These are phyloP conservation scores for Teleopsis dalmanni DNA, from an alignment of 1,140 invertebrate genomes.

Conservation along the genomic window DNA sequence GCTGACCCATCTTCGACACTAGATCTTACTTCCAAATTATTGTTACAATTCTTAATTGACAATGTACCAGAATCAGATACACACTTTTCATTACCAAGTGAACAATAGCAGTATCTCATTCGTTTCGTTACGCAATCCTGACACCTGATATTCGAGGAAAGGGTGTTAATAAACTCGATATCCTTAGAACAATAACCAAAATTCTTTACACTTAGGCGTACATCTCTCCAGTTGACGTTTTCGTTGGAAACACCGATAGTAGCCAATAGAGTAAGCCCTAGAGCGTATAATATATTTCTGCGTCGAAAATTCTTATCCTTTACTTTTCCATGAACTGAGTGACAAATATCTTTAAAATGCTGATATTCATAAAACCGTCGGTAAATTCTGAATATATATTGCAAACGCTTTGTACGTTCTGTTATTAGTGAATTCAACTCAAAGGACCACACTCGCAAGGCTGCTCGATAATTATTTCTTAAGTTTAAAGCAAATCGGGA, in stretches of 20 bases:
- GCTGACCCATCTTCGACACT: constrained; percentile 24
- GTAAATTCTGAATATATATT: constrained; percentile 57
- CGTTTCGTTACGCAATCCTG: constrained; percentile 47
- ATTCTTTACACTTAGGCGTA: constrained; percentile 27
- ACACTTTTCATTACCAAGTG: constrained; percentile 52
- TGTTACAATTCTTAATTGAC: constrained; percentile 16
- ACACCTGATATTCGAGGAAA: constrained; percentile 41
- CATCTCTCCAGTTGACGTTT: constrained; percentile 29
- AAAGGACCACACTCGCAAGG: too few species aligned
- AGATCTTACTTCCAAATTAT: constrained; percentile 12
- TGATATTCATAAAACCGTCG: constrained; percentile 55
- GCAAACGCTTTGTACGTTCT: constrained; percentile 51
- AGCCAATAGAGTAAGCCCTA: constrained; percentile 26
- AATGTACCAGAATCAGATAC: constrained; percentile 25
- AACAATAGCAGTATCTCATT: constrained; percentile 51
- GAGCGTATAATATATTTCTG: constrained; percentile 32
- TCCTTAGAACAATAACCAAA: constrained; percentile 28
- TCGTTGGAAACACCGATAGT: constrained; percentile 13
- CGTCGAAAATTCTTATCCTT: constrained; percentile 18
- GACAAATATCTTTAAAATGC: constrained; percentile 48
- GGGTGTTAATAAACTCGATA: constrained; percentile 30
- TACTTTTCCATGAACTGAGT: constrained; percentile 32
- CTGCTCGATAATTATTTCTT: too few species aligned
- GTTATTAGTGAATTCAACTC: too few species aligned
- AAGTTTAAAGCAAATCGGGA: too few species aligned